Conservation (phyloP, 1,140 invertebrate species). For the Drosophila sproati region DNA sequence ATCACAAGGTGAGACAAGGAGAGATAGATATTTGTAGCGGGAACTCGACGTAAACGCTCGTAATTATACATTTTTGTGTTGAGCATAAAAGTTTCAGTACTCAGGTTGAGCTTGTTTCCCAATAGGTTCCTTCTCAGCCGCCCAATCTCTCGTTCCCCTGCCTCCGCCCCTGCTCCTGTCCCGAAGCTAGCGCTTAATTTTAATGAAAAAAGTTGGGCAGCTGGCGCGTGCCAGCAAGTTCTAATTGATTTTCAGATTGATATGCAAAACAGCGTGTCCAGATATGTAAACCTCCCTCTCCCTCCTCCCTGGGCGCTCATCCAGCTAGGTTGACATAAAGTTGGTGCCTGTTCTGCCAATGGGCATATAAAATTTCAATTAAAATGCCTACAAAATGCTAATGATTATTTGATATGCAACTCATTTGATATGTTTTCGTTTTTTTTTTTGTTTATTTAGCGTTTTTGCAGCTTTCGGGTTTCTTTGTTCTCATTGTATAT, state of each 20-base stretch:
- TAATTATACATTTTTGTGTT: conserved; percentile 56
- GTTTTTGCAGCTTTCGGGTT: not conserved
- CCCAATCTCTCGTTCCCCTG: not conserved
- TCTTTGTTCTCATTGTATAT: not conserved
- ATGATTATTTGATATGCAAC: conserved; percentile 43
- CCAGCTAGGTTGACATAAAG: conserved; percentile 36
- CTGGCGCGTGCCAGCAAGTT: conserved; percentile 49
- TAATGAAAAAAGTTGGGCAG: conserved; percentile 58
- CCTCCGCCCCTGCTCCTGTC: not conserved
- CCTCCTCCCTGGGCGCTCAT: not conserved
- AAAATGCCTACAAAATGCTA: conserved; percentile 49
- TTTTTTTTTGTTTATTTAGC: conserved; percentile 1
- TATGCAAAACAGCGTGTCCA: conserved; percentile 54
- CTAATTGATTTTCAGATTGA: conserved; percentile 62
- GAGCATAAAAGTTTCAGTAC: conserved; percentile 43
- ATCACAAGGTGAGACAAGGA: not conserved
- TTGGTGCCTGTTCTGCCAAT: conserved; percentile 11
- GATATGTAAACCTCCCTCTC: not conserved
- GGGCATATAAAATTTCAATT: conserved; percentile 51
- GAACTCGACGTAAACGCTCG: conserved; percentile 35
- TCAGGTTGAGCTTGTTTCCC: conserved; percentile 32
- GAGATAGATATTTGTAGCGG: conserved; percentile 5
- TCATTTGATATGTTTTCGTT: conserved; percentile 37
- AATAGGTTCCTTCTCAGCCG: conserved; percentile 9
- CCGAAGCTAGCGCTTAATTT: conserved; percentile 39